Evolutionary conservation across 2,888 invertebrate species (phyloP).

Genomic region (Epinotia brunnichana): DNA sequence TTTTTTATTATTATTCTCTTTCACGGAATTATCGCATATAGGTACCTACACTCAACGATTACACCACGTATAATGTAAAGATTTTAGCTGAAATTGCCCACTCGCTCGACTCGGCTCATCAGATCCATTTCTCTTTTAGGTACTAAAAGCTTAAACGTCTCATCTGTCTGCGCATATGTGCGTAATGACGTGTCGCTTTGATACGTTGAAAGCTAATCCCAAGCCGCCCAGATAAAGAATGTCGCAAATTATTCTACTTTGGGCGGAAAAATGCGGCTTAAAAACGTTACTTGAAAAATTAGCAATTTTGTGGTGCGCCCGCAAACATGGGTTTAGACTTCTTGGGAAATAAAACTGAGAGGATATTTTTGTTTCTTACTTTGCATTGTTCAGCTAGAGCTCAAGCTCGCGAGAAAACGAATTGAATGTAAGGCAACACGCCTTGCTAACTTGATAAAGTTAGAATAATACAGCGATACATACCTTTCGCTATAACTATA

Average conservation of each 20-base stretch:
- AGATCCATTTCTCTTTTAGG: constrained; percentile 14
- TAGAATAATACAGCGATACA: too few species aligned
- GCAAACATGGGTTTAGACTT: constrained; percentile 14
- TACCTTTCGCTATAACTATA: too few species aligned
- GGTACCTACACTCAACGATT: too few species aligned
- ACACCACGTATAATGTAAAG: too few species aligned
- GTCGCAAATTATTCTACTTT: constrained; percentile 25
- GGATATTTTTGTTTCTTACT: constrained; percentile 7
- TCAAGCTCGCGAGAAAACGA: too few species aligned
- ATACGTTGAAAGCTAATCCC: constrained; percentile 47
- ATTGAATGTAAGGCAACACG: too few species aligned
- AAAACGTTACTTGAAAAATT: constrained; percentile 36
- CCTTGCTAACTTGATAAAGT: too few species aligned
- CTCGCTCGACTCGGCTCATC: too few species aligned
- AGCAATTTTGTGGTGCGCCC: constrained; percentile 19
- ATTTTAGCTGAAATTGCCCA: neutral
- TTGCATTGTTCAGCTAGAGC: neutral
- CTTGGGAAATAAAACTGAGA: constrained; percentile 10
- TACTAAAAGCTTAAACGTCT: constrained; percentile 29
- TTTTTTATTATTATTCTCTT: too few species aligned
- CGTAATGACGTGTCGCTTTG: constrained; percentile 48
- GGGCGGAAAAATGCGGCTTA: constrained; percentile 20
- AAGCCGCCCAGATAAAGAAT: constrained; percentile 40
- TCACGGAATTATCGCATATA: too few species aligned
- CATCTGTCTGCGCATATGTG: constrained; percentile 26